A percentile compares a stretch with the other conserved stretches of the same genome.
These are phyloP conservation scores for Dimorphilus gyrociliatus DNA, from an alignment of 2,888 invertebrate species.

Conservation along the genomic window DNA sequence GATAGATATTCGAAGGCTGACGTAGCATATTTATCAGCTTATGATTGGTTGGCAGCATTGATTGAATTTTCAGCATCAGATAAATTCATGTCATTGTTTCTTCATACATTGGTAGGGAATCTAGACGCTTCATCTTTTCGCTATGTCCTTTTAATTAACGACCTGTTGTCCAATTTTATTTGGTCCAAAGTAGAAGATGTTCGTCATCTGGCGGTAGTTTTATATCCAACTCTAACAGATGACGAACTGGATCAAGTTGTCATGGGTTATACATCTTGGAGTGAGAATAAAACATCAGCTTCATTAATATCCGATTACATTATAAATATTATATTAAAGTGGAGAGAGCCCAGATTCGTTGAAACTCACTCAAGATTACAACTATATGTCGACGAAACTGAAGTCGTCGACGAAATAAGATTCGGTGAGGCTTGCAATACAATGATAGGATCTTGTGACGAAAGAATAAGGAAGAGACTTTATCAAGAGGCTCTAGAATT, in stretches of 20 bases:
- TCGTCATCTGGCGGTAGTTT: conserved; percentile 23
- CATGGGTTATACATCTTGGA: conserved; percentile 34
- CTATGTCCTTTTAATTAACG: conserved; percentile 26
- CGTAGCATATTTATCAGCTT: conserved; percentile 20
- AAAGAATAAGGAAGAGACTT: too few relatives aligned
- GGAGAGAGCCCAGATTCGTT: conserved; percentile 28
- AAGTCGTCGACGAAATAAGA: too few relatives aligned
- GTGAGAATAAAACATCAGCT: conserved; percentile 29
- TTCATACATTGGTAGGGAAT: conserved; percentile 29
- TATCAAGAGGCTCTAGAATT: too few relatives aligned
- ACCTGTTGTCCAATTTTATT: conserved; percentile 24
- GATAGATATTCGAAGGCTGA: conserved; percentile 26
- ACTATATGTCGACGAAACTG: too few relatives aligned
- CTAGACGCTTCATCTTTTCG: conserved; percentile 28
- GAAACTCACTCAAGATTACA: too few relatives aligned
- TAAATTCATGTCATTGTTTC: conserved; percentile 26
- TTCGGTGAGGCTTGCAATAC: too few relatives aligned
- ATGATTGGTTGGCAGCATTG: conserved; percentile 26
- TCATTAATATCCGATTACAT: conserved; percentile 25
- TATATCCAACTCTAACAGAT: conserved; percentile 32
- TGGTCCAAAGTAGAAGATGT: conserved; percentile 32
- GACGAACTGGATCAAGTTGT: conserved; percentile 33
- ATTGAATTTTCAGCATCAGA: conserved; percentile 17
- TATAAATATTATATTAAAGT: conserved; percentile 27
- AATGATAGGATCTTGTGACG: too few relatives aligned